Conservation (phyloP, 2,797 vertebrate genomes). For the Sus cebifrons region DNA sequence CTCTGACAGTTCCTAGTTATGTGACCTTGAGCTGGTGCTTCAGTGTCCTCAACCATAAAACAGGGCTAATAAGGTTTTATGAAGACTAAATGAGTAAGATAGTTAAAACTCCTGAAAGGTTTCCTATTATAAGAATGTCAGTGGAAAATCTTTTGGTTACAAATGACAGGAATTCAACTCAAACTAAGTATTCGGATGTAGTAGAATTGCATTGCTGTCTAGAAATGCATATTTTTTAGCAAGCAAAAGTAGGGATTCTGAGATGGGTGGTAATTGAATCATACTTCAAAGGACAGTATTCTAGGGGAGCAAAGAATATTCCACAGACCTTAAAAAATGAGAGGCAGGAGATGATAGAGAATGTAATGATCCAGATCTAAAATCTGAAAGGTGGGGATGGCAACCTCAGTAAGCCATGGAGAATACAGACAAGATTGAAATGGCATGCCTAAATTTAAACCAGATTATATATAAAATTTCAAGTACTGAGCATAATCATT, state of each 20-base stretch:
- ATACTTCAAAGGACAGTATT: neutral
- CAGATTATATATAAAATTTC: neutral
- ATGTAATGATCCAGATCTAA: neutral
- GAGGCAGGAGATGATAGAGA: neutral
- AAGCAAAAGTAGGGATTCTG: neutral
- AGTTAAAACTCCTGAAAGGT: neutral
- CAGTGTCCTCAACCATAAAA: constrained; percentile 5
- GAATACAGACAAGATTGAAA: neutral
- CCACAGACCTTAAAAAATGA: neutral
- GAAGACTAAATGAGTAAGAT: constrained; percentile 15
- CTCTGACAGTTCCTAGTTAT: constrained; percentile 43
- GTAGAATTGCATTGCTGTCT: neutral
- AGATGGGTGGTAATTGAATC: neutral
- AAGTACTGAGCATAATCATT: neutral
- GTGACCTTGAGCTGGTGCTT: constrained; percentile 52
- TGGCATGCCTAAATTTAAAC: neutral
- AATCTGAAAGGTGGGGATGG: neutral
- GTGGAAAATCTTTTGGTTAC: neutral
- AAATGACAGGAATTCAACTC: constrained; percentile 44
- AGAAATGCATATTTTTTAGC: neutral
- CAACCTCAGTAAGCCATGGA: neutral
- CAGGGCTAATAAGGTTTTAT: constrained; percentile 3
- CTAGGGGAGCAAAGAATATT: neutral
- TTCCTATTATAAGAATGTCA: neutral
- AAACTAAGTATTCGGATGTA: neutral